phyloP scores from a whole-genome alignment of 2,797 vertebrate species.

The Tragopan temminckii region DNA sequence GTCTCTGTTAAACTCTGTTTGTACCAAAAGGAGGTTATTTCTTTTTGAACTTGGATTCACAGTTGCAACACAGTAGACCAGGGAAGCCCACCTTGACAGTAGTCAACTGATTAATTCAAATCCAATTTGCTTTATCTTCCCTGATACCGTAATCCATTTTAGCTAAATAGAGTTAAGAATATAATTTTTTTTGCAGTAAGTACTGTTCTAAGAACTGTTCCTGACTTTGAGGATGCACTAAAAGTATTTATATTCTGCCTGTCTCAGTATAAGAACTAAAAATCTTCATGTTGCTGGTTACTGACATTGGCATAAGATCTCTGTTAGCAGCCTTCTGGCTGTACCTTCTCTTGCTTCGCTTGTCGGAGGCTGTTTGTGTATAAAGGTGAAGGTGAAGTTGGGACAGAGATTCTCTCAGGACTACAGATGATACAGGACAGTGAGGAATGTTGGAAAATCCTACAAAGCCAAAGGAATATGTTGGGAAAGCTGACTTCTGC shows the following conservation, averaged over 20 bases:
- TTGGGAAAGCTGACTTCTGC: not conserved
- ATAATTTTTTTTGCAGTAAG: not conserved
- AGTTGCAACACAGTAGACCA: not conserved
- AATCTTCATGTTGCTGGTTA: not conserved
- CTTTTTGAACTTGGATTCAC: not conserved
- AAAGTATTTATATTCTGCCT: not conserved
- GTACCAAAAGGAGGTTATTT: not conserved
- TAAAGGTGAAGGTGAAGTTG: not conserved
- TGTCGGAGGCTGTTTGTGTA: not conserved
- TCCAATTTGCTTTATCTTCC: not conserved
- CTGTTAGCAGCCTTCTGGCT: conserved; percentile 12
- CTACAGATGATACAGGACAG: not conserved
- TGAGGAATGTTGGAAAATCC: not conserved
- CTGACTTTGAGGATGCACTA: not conserved
- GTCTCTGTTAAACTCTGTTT: not conserved
- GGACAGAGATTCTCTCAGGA: not conserved
- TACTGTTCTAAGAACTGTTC: not conserved
- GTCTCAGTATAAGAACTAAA: not conserved
- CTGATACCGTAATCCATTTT: not conserved
- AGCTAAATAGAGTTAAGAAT: not conserved
- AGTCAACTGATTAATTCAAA: not conserved
- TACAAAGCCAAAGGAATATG: not conserved
- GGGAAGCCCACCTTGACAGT: not conserved
- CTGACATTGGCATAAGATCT: not conserved
- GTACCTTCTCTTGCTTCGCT: not conserved